Conservation (phyloP, 2,888 invertebrate species). For the Plebejus anna region DNA sequence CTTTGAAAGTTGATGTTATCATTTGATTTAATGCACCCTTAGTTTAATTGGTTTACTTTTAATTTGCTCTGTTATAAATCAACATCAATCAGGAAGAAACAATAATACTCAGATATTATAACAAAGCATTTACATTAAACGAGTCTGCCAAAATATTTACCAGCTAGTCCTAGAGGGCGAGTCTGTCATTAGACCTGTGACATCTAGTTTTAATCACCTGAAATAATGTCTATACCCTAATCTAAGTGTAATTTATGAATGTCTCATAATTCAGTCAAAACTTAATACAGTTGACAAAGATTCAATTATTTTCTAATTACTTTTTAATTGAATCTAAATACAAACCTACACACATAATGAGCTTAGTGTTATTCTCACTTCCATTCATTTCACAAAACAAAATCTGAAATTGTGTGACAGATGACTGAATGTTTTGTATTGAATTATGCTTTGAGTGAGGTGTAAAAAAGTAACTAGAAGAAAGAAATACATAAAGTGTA, state of each 20-base stretch:
- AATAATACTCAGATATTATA: background rate
- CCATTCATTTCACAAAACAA: background rate
- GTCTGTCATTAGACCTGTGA: background rate
- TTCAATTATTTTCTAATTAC: background rate
- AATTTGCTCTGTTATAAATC: background rate
- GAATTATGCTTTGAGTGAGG: background rate
- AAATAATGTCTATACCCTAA: constrained; percentile 23
- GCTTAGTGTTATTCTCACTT: constrained; percentile 2
- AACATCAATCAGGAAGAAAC: background rate
- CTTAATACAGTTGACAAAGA: constrained; percentile 1
- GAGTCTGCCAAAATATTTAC: constrained; percentile 17
- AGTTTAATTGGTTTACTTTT: background rate
- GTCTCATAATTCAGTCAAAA: constrained; percentile 8
- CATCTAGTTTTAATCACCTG: constrained; percentile 17
- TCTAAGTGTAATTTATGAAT: constrained; percentile 11
- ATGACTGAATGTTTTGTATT: background rate
- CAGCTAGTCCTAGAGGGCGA: background rate
- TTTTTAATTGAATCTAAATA: background rate
- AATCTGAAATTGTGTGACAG: background rate
- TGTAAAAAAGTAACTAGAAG: background rate
- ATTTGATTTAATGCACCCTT: background rate
- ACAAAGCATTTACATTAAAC: constrained; percentile 7
- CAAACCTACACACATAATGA: constrained; percentile 4
- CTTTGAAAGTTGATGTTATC: background rate
- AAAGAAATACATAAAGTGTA: background rate